Base-by-base conservation (phyloP, 2,888 invertebrate genomes). In the Acleris emargana region DNA sequence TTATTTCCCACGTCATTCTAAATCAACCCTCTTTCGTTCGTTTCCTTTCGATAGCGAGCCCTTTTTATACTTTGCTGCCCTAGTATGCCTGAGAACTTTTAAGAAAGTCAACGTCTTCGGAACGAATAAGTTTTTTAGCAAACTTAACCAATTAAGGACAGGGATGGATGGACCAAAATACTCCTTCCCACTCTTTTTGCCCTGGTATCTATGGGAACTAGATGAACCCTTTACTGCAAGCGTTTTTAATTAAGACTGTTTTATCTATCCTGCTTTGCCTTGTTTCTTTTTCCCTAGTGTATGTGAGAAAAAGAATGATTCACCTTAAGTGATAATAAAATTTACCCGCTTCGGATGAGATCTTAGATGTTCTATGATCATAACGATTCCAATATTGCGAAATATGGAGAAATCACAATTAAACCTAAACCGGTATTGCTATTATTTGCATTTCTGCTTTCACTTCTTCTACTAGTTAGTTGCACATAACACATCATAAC, bases 11-110 rank as follows among this genome's bases (percentile, higher is more conserved):
- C 16, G 45, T n/a, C 13, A 51, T 38, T 28, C 18, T 20, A 53
- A 53, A 18, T 17, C 38, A 53, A 53, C 53, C 53, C 53, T 20
- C 51, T 25, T 51, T 20, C 17, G 5, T 52, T 53, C 55, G 22
- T 42, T 22, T 43, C 43, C 43, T 55, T 42, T 42, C 42, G 13
- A 3, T 3, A 6, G 20, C 20, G 22, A 55, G 11, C 61, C 63
- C 62, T 62, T 66, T 11, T 13, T 63, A 18, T 32, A 9, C 68
- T 69, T 47, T 73, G 67, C 11, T 66, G 17, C 49, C 73, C 71
- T 73, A 63, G 68, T 72, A 59, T 53, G 22, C 45, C 63, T 71
- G 68, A 53, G 68, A 72, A 72, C 53, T 16, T 13, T 51, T 52
- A 66, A 61, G 64, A 62, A 43, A 47, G 22, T 57, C 68, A 71